These are phyloP conservation scores for Tetraodon nigroviridis DNA, from an alignment of 2,113 vertebrate species.

Conservation along the genomic window DNA sequence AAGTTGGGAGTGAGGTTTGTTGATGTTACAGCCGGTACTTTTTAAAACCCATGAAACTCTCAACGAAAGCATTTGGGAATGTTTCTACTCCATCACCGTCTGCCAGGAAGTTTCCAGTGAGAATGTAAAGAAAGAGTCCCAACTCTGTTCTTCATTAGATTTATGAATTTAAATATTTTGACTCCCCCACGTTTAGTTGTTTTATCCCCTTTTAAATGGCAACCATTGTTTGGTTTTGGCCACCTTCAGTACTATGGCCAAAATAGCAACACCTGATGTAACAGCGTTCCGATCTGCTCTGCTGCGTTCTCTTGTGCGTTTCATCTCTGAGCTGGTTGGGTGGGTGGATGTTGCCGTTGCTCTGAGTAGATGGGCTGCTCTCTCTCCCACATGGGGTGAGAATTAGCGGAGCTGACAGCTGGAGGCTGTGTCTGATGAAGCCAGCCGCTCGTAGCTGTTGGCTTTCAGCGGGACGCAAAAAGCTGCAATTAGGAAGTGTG, in stretches of 20 bases:
- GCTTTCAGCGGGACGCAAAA: conserved; percentile 20
- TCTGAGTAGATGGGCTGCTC: conserved; percentile 12
- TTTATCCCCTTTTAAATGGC: background rate
- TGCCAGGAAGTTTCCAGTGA: conserved; percentile 3
- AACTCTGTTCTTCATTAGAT: conserved; percentile 8
- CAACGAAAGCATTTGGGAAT: conserved; percentile 7
- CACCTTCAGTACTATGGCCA: too few species aligned
- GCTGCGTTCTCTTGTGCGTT: background rate
- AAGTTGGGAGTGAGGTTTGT: conserved; percentile 24
- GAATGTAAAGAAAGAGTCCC: conserved; percentile 4
- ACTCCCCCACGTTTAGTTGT: conserved; percentile 11
- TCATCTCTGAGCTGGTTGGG: conserved; percentile 5
- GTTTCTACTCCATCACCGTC: conserved; percentile 11
- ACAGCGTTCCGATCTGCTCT: background rate
- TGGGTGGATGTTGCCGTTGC: conserved; percentile 34
- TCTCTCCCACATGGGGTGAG: conserved; percentile 21
- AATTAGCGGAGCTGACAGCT: conserved; percentile 38
- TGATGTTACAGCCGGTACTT: conserved; percentile 24
- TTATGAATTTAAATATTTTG: conserved; percentile 19
- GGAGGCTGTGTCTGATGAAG: conserved; percentile 33
- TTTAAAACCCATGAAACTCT: conserved; percentile 2
- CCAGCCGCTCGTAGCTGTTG: conserved; percentile 15
- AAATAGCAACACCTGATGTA: conserved; percentile 5
- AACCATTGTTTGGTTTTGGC: too few species aligned
- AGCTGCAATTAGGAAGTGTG: conserved; percentile 11